Evolutionary conservation across 2,797 vertebrate genomes (phyloP), one percentile per base, ranked within the genome.

Genomic region (Halcyon leucocephala): DNA sequence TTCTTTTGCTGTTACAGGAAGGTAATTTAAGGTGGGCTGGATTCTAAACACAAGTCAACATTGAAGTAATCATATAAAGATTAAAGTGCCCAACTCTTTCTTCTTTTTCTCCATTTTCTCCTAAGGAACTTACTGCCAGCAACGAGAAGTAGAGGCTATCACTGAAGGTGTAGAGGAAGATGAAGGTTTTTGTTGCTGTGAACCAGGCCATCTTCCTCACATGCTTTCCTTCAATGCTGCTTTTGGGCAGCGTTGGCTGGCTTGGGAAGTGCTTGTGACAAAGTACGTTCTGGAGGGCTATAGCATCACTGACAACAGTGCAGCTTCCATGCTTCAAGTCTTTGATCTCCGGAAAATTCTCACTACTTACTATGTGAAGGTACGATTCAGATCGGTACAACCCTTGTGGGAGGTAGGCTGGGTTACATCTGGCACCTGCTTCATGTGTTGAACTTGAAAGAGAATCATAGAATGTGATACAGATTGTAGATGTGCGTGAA

Each of bases 131-230:
- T 99, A 99, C 70, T 99, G 99, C 97, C 99, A 99, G 96, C 99
- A 99, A 82, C 97, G 99, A 78, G 99, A 99, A 96, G 99, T 99
- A 78, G 99, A 99, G 95, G 99, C 99, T 90, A 99, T 99, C 97
- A 99, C 99, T 2, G 99, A 99, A 96, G 99, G 99, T 2, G 99
- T 99, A n/a, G 99, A 99, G 96, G 99, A 99, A 96, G 99, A 99
- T 35, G 99, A 99, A 97, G 99, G 99, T 22, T 99, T 99, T 97
- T 99, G 99, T 97, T 99, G 99, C 97, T 99, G 99, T 76, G 99
- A 99, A 96, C 99, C 99, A 13, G 99, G 99, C 51, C 99, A 99
- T 92, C 98, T 99, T 58, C 99, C 99, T 93, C 99, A 99, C 88
- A 97, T 99, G 96, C 98, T 99, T 86, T 99, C 99, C 55, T 99